A percentile compares a stretch with the other conserved stretches of the same genome.
These are phyloP conservation scores for Tromatobia lineatoria DNA, from an alignment of 2,888 invertebrate species.

Conservation along the genomic window DNA sequence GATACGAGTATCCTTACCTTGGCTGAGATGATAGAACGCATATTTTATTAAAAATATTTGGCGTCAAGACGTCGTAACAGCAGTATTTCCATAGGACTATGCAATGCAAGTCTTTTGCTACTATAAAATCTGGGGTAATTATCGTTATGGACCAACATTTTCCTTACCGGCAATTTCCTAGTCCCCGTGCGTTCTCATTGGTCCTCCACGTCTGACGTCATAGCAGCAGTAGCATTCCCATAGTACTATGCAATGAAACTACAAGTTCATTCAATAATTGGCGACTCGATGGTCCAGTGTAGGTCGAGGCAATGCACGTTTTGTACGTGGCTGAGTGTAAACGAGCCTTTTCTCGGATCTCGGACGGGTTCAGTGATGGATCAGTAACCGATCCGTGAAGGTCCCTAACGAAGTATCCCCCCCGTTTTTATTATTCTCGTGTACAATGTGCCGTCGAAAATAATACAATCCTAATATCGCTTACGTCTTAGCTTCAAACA, in stretches of 20 bases:
- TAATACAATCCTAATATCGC: slow-evolving; percentile 32
- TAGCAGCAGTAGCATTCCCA: neutral
- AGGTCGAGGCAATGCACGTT: neutral
- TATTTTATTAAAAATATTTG: no score
- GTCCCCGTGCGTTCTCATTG: neutral
- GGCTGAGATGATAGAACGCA: no score
- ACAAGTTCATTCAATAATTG: slow-evolving; percentile 22
- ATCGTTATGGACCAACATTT: no score
- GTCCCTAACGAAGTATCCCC: slow-evolving; percentile 41
- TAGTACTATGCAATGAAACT: neutral
- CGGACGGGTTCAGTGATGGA: slow-evolving; percentile 60
- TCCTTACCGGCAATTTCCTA: slow-evolving; percentile 1
- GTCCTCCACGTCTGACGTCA: neutral
- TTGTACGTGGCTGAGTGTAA: slow-evolving; percentile 27
- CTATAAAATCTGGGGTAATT: no score
- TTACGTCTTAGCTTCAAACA: slow-evolving; percentile 22
- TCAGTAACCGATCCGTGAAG: slow-evolving; percentile 63
- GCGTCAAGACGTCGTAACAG: no score
- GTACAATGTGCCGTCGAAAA: slow-evolving; percentile 25
- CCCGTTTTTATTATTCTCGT: slow-evolving; percentile 2
- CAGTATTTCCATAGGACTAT: no score
- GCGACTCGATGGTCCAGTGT: neutral
- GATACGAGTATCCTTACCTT: no score
- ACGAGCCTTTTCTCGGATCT: slow-evolving; percentile 46
- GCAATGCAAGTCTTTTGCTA: no score